Evolutionary conservation across 2,797 vertebrate species (phyloP).

Genomic region (Semotilus atromaculatus): DNA sequence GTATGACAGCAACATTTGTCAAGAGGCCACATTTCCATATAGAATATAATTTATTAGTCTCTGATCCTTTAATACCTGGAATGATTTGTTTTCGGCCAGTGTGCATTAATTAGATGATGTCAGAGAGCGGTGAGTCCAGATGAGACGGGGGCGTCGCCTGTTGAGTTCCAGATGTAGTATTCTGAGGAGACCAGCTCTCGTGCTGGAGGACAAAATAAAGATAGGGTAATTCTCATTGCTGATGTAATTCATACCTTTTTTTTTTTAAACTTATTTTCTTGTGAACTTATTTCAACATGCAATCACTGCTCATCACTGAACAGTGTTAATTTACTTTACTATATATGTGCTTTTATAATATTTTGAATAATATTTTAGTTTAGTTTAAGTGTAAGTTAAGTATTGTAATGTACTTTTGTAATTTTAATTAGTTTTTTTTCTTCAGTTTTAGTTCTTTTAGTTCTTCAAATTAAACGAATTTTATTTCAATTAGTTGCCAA

Average conservation of each 20-base stretch:
- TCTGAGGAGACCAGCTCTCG: constrained; percentile 90
- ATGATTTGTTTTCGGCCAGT: constrained; percentile 5
- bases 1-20: background rate
- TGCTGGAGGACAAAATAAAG: constrained; percentile 72
- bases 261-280: too few species aligned
- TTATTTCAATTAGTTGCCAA: background rate
- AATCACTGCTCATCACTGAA: background rate
- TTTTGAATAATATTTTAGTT: background rate
- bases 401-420: background rate
- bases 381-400: background rate
- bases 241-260: background rate
- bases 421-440: background rate
- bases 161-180: constrained; percentile 97
- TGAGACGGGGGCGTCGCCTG: constrained; percentile 84
- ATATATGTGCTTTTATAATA: background rate
- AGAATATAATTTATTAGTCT: background rate
- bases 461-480: background rate
- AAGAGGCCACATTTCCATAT: background rate
- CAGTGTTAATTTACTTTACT: background rate
- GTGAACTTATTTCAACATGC: background rate
- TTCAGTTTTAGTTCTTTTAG: background rate
- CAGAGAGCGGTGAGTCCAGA: constrained; percentile 76
- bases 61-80: background rate
- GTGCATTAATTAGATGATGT: constrained; percentile 4
- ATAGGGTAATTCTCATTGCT: background rate